Conservation (phyloP, 2,888 invertebrate genomes). For the Pachliopta kotzebuea region DNA sequence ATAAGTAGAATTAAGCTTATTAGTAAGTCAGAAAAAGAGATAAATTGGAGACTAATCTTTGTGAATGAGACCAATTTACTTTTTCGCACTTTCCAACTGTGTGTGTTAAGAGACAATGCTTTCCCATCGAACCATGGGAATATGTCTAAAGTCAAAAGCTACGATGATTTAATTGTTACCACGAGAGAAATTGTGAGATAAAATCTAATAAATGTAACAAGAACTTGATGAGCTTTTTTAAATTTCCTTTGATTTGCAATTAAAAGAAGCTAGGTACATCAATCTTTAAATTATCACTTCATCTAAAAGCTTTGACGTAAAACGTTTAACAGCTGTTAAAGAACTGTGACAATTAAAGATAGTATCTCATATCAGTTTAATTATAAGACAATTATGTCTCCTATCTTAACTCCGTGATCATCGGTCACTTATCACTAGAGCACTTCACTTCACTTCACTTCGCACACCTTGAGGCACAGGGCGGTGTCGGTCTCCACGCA, state of each 20-base stretch:
- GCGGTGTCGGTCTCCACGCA: conserved; percentile 85
- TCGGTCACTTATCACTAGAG: conserved; percentile 27
- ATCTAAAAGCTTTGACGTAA: background rate
- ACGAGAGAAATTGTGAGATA: conserved; percentile 7
- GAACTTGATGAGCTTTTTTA: background rate
- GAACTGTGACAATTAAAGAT: too few relatives aligned
- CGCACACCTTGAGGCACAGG: conserved; percentile 87
- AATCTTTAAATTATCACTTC: background rate
- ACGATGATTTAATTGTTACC: conserved; percentile 12
- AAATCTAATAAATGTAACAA: conserved; percentile 3
- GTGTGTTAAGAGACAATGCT: conserved; percentile 11
- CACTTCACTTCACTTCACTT: conserved; percentile 61
- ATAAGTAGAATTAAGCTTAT: too few relatives aligned
- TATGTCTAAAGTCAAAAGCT: background rate
- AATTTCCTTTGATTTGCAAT: too few relatives aligned
- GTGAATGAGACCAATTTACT: background rate
- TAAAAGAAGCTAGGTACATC: too few relatives aligned
- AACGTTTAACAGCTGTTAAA: too few relatives aligned
- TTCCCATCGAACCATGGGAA: conserved; percentile 16
- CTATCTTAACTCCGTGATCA: too few relatives aligned
- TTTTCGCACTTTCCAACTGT: background rate
- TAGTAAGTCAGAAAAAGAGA: too few relatives aligned
- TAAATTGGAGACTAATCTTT: too few relatives aligned
- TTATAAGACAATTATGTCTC: too few relatives aligned
- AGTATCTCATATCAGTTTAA: too few relatives aligned